Conservation (phyloP, 1,140 invertebrate species). For the Caenorhabditis brenneri region DNA sequence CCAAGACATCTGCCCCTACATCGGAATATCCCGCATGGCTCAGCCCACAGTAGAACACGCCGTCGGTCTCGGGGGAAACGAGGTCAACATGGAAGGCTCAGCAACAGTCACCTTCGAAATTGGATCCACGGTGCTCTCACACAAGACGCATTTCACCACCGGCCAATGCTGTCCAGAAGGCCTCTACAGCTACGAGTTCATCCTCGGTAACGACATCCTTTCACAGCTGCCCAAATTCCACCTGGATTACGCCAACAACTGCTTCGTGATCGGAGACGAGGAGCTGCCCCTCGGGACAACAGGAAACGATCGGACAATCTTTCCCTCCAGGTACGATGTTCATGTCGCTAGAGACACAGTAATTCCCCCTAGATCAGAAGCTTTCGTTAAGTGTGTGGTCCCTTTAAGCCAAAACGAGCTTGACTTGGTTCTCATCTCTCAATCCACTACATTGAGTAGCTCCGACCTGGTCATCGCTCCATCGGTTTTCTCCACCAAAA, state of each 20-base stretch:
- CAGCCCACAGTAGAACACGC: background rate
- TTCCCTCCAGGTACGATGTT: background rate
- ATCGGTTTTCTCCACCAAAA: no score
- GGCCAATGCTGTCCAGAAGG: background rate
- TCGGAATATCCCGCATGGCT: background rate
- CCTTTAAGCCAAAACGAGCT: background rate
- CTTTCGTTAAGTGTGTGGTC: background rate
- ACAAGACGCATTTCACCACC: background rate
- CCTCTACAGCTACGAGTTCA: background rate
- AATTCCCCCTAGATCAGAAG: background rate
- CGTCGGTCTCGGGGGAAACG: background rate
- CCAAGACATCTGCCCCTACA: background rate
- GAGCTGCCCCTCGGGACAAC: background rate
- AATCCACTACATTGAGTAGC: background rate
- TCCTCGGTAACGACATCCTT: background rate
- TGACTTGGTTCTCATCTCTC: background rate
- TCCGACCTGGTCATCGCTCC: no score
- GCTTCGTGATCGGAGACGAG: background rate
- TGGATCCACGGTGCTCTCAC: background rate
- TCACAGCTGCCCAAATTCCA: background rate
- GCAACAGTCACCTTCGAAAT: background rate
- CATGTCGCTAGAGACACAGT: background rate
- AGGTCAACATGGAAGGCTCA: background rate
- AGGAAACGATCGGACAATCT: background rate
- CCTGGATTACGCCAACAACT: background rate